Conservation (phyloP, 2,888 invertebrate genomes). For the Nomada ferruginata region DNA sequence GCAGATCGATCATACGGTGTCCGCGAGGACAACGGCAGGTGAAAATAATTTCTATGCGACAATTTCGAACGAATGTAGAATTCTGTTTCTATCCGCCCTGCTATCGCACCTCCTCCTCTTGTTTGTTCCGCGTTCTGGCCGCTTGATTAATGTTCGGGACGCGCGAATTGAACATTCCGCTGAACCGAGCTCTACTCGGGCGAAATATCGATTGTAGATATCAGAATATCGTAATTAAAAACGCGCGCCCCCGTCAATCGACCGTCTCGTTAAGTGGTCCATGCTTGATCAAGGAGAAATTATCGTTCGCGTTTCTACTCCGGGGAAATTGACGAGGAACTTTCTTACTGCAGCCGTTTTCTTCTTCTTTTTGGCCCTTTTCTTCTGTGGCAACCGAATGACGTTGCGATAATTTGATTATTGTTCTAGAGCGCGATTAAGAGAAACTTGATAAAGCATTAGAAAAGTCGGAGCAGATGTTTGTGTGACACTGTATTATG, state of each 20-base stretch:
- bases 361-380: neutral
- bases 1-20: slow-evolving; percentile 20
- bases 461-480: too few relatives aligned
- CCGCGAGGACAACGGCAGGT: slow-evolving; percentile 34
- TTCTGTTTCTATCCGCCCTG: neutral
- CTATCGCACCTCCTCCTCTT: neutral
- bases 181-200: neutral
- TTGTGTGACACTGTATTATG: too few relatives aligned
- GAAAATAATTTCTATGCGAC: slow-evolving; percentile 46
- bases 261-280: slow-evolving; percentile 29
- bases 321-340: neutral
- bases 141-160: slow-evolving; percentile 51
- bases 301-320: slow-evolving; percentile 29
- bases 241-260: slow-evolving; percentile 40
- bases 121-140: neutral
- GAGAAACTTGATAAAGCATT: too few relatives aligned
- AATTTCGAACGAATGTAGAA: slow-evolving; percentile 16
- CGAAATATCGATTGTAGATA: slow-evolving; percentile 52
- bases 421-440: too few relatives aligned
- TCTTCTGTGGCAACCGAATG: too few relatives aligned
- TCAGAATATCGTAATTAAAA: slow-evolving; percentile 60
- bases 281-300: slow-evolving; percentile 33
- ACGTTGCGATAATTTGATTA: too few relatives aligned
- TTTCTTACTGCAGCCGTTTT: neutral
- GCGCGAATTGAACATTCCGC: slow-evolving; percentile 48